Evolutionary conservation across 2,888 invertebrate genomes (phyloP), one percentile per base, ranked within the genome.

Genomic region (Ephialtes manifestator): DNA sequence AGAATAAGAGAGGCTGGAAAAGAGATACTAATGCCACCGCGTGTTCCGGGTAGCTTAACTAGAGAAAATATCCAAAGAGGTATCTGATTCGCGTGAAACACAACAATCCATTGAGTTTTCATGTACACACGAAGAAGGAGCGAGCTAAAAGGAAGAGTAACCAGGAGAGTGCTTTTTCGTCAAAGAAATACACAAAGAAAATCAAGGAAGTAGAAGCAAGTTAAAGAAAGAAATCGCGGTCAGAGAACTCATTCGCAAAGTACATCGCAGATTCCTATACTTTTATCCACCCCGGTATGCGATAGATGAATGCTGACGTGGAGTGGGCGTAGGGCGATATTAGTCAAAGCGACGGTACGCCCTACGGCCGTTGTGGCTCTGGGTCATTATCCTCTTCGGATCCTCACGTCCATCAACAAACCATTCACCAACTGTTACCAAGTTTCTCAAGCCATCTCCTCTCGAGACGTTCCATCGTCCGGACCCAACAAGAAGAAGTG

Each of bases 361-460:
- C 48, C 48, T 24, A 24, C 55, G 24, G 55, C 24, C 55, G 24
- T 15, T 24, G 55, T 24, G 24, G 20, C 20, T 55, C 24, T 10
- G 55, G 24, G 55, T 24, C 55, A 24, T 55, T 55, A 55, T 55
- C 53, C 53, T 53, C 55, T 24, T 24, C 13, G 55, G 11, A 55
- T 24, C 24, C 24, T 55, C 24, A 24, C 55, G 55, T 55, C 24
- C 24, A 10, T 55, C 55, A 24, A 1, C 53, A 53, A 55, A 55
- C 55, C 24, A 55, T 55, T 55, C 15, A 18, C 20, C 20, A 53
- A 53, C 53, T 51, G 53, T 53, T 53, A 53, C 53, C 20, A 53
- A 8, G n/a, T 51, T n/a, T n/a, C 20, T 2, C 53, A 10, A 53
- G 10, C 18, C 18, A 35, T 53, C 18, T 55, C 13, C 24, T 8